Base-by-base conservation (phyloP, 2,113 vertebrate genomes). In the Nothoprocta pentlandii region DNA sequence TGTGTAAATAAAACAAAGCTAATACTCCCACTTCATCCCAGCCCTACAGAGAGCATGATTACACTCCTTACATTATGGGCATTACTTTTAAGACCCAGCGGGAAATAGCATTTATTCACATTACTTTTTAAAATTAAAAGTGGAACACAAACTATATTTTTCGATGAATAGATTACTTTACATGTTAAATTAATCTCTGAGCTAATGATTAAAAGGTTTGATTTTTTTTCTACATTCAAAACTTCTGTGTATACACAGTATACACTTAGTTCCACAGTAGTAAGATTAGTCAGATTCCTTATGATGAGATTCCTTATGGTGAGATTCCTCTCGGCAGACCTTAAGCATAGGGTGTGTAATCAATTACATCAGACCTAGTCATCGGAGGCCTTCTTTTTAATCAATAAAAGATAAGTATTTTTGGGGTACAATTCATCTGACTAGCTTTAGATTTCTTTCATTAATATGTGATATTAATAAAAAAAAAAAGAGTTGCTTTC, bases 61-160 rank as follows among this genome's bases (percentile, higher is more conserved):
- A 64, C 5, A 41, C 16, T 68, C 51, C 42, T 16, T 84, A 75
- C 32, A 62, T 88, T 86, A 28, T 49, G 54, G 7, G 14, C 13
- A 32, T 74, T 80, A 25, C 30, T 92, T 90, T 77, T 20, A 67
- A 96, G 77, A 71, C 26, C 36, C 26, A 78, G 46, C 54, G 70
- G 68, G 68, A 85, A 93, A 78, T 47, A 88, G 41, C 77, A 70
- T 6, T n/a, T 77, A 49, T 23, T 96, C 25, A 41, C 68, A 63
- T 30, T 53, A 36, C 30, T 80, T 77, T 91, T 92, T 63, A 54
- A 69, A 94, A 74, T 70, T 90, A 93, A 88, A 84, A 83, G 59
- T n/a, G 16, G 46, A 93, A 92, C 46, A 46, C 30, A 77, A 85
- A 36, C 17, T 77, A 17, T 80, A 39, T 83, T 4, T 85, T 85